Evolutionary conservation across 2,797 vertebrate species (phyloP).

Genomic region (Semotilus atromaculatus): DNA sequence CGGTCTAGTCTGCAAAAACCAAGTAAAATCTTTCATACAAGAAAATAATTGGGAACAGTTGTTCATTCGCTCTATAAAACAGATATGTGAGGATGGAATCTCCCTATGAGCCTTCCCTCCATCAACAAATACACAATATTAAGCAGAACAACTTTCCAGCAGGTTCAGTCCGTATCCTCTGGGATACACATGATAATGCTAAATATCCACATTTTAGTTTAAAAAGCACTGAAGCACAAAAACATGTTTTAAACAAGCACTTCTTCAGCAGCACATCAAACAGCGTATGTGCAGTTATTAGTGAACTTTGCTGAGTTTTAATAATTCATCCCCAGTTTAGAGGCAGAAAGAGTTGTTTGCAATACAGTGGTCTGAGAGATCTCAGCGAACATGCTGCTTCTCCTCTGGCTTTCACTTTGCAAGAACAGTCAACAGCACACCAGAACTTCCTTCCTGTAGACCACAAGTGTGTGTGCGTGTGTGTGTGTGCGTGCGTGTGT

Average conservation of each 20-base stretch:
- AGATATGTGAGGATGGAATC: not conserved
- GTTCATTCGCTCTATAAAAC: not conserved
- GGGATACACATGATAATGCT: not conserved
- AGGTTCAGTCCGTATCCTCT: not conserved
- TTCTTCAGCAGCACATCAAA: not conserved
- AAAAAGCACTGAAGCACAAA: constrained; percentile 19
- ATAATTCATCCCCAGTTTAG: constrained; percentile 59
- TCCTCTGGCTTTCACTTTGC: constrained; percentile 63
- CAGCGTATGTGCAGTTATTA: constrained; percentile 43
- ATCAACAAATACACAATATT: not conserved
- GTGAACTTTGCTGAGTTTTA: constrained; percentile 47
- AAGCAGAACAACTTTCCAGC: not conserved
- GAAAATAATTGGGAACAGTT: constrained; percentile 1
- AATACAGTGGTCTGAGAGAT: constrained; percentile 42
- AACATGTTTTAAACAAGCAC: constrained; percentile 26
- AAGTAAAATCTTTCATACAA: not conserved
- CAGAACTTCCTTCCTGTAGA: constrained; percentile 61
- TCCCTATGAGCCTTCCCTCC: not conserved
- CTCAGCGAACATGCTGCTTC: constrained; percentile 54
- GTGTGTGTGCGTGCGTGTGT: too few relatives aligned
- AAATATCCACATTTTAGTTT: not conserved
- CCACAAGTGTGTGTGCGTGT: constrained; percentile 43
- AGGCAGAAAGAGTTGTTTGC: constrained; percentile 40
- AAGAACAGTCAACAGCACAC: constrained; percentile 56
- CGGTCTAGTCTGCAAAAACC: not conserved